These are phyloP conservation scores for Ambastaia sidthimunki DNA, from an alignment of 2,797 vertebrate species.

Conservation along the genomic window DNA sequence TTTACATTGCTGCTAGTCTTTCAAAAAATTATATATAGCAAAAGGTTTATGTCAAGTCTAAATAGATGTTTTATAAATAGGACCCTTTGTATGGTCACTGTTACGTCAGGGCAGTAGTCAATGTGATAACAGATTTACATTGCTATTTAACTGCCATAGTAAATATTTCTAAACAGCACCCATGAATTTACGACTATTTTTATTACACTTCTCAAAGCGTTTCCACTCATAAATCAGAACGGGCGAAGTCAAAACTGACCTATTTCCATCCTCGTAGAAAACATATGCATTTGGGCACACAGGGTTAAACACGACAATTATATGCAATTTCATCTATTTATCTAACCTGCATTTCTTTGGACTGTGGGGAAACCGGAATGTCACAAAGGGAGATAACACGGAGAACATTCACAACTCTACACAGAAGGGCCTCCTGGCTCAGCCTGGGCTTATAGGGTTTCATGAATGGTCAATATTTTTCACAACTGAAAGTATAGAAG, in stretches of 20 bases:
- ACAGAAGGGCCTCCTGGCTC: no score
- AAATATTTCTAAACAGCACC: slow-evolving; percentile 7
- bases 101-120: not conserved
- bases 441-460: no score
- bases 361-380: no score
- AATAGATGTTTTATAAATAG: not conserved
- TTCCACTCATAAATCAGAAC: slow-evolving; percentile 43
- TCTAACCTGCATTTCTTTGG: no score
- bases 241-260: not conserved
- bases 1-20: no score
- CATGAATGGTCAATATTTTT: no score
- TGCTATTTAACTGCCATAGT: not conserved
- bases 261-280: not conserved
- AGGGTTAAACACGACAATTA: not conserved
- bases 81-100: not conserved
- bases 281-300: not conserved
- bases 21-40: not conserved
- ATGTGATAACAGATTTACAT: not conserved
- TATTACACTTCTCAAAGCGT: slow-evolving; percentile 2
- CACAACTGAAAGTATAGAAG: no score
- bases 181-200: slow-evolving; percentile 15
- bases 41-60: not conserved
- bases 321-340: not conserved
- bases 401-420: no score
- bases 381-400: no score